phyloP scores from a whole-genome alignment of 2,797 vertebrate species.

The Artibeus lituratus region DNA sequence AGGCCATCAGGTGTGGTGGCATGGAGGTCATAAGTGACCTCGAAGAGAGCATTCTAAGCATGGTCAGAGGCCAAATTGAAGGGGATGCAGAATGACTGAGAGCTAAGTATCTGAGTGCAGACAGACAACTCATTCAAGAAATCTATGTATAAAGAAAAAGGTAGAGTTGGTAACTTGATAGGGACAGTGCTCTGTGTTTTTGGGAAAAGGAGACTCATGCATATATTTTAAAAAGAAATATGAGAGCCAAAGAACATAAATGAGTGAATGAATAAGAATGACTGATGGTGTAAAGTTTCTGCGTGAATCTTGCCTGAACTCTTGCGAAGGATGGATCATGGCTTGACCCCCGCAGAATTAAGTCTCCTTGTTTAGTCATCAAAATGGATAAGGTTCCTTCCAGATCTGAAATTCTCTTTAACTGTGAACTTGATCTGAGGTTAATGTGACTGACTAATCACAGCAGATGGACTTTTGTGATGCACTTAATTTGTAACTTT shows the following conservation, averaged over 20 bases:
- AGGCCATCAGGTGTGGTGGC: not conserved
- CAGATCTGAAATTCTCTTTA: not conserved
- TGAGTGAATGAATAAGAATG: not conserved
- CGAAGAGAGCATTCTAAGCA: not conserved
- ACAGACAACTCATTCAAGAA: not conserved
- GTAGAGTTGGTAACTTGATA: not conserved
- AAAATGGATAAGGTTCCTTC: not conserved
- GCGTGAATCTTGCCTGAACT: not conserved
- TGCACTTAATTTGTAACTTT: slow-evolving; percentile 44
- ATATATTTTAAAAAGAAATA: not conserved
- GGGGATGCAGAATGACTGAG: not conserved
- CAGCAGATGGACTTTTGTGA: slow-evolving; percentile 44
- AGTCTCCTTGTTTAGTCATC: not conserved
- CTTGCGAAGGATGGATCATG: not conserved
- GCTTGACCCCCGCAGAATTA: not conserved
- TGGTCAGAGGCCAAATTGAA: not conserved
- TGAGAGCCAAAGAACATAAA: not conserved
- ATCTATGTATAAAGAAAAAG: not conserved
- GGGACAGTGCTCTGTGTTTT: not conserved
- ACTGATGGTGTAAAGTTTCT: not conserved
- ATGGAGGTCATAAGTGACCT: not conserved
- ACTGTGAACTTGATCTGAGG: slow-evolving; percentile 26
- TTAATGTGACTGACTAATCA: slow-evolving; percentile 42
- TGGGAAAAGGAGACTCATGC: not conserved
- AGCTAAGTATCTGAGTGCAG: not conserved